Evolutionary conservation across 2,888 invertebrate genomes (phyloP), one percentile per base, ranked within the genome.

Genomic region (Cartodere bifasciata): DNA sequence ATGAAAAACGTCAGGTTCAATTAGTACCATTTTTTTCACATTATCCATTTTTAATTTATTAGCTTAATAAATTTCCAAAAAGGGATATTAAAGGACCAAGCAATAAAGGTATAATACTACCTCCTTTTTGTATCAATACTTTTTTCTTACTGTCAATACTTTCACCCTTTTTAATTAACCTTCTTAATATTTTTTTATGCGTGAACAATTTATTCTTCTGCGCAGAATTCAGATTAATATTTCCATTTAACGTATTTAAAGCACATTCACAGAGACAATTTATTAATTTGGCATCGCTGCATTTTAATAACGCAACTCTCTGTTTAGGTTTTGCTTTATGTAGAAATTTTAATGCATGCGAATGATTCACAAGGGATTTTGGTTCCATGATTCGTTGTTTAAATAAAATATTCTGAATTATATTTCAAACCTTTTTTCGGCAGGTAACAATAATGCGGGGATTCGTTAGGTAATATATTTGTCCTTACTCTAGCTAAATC

Each of bases 401-500:
- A 11, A 14, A n/a, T n/a, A n/a, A n/a, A n/a, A n/a, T n/a, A n/a
- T n/a, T n/a, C n/a, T n/a, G n/a, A n/a, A n/a, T 27, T 15, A 15
- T 32, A 26, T 31, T 30, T 24, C 32, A 28, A 16, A 14, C 13
- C 27, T n/a, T 20, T 37, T 35, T 11, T 35, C n/a, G 30, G 35
- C 16, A 33, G 7, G 23, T 36, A 35, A 2, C 11, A 16, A 13
- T n/a, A n/a, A n/a, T 16, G 23, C 12, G 30, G 23, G 10, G 16
- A 9, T 13, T 36, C 35, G 12, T 31, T 14, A 27, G 38, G 37
- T 32, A 39, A 34, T 31, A 38, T 34, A 29, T 32, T 32, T 15
- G 32, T 37, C 26, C 37, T 31, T 25, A 37, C 20, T 12, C 41
- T 27, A 13, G 23, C 29, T 29, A 29, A 15, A 20, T 40, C 40